Conservation (phyloP, 1,140 invertebrate genomes). For the Hycleus phaleratus region DNA sequence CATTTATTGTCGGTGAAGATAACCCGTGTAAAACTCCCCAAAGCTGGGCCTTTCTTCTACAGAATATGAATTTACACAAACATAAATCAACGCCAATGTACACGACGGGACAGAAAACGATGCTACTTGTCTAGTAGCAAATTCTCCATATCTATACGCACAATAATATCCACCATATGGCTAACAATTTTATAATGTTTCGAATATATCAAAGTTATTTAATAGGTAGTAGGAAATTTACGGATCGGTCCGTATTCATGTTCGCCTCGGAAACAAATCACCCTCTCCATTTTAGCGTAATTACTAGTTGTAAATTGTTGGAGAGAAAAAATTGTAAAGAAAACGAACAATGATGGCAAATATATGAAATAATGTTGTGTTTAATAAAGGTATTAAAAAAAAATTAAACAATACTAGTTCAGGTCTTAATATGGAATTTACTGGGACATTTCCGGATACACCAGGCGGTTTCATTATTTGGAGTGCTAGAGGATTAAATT, state of each 20-base stretch:
- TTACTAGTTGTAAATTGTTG: no score
- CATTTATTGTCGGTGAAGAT: constrained; percentile 8
- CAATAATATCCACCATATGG: constrained; percentile 2
- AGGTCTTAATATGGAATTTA: neutral
- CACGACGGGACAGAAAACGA: constrained; percentile 3
- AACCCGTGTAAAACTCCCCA: constrained; percentile 9
- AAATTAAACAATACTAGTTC: neutral
- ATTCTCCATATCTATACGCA: neutral
- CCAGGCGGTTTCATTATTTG: constrained; percentile 13
- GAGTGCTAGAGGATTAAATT: constrained; percentile 16
- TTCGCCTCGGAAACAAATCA: no score
- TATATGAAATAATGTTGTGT: neutral
- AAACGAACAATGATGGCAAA: neutral
- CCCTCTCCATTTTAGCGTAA: no score
- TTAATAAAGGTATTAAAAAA: neutral
- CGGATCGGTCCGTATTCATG: constrained; percentile 7
- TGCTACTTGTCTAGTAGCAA: neutral
- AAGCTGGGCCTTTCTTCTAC: constrained; percentile 1
- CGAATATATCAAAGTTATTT: constrained; percentile 13
- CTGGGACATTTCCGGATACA: constrained; percentile 11
- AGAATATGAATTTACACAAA: constrained; percentile 14
- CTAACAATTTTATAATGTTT: constrained; percentile 9
- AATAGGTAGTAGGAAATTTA: constrained; percentile 12
- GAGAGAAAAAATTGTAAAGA: no score
- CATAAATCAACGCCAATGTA: constrained; percentile 10